Base-by-base conservation (phyloP, 2,113 vertebrate species). In the Brachionichthys hirsutus region DNA sequence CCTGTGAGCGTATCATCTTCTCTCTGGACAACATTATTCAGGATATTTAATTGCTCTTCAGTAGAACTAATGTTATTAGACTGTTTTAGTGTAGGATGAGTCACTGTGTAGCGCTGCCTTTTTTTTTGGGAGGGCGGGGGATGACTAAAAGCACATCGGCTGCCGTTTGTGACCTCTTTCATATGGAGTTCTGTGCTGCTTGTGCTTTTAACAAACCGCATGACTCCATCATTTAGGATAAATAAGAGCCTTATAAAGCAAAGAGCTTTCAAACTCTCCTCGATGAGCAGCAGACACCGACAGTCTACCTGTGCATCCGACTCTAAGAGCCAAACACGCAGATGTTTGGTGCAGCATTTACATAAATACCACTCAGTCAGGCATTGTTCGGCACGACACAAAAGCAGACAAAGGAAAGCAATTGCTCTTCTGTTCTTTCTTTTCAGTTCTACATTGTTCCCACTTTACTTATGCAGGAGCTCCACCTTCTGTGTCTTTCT, bases 261-360 rank as follows among this genome's bases (percentile, higher is more conserved):
- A 72, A 72, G 18, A 35, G 54, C 63, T 78, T 49, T 58, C 18
- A 71, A 70, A 76, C 45, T 13, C 19, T 68, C 46, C 15, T 67
- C 54, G 55, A n/a, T n/a, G n/a, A n/a, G n/a, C n/a, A n/a, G n/a
- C n/a, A n/a, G n/a, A n/a, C n/a, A n/a, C n/a, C n/a, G n/a, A n/a
- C n/a, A n/a, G n/a, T n/a, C n/a, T n/a, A n/a, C n/a, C n/a, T n/a
- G n/a, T n/a, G n/a, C n/a, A n/a, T 51, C 62, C 56, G 41, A 24
- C 19, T 18, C 10, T 56, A 51, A 57, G 47, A 44, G 17, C 2
- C 38, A 18, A 69, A 38, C 41, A 71, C 69, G 13, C 59, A 65
- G 19, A 50, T 47, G 40, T 35, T 35, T 46, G 43, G 34, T 61
- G 17, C 40, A 54, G 34, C 24, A 36, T 43, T 63, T 18, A 49